These are phyloP conservation scores for Chascanopsetta lugubris DNA, from an alignment of 2,113 vertebrate species.

Conservation along the genomic window DNA sequence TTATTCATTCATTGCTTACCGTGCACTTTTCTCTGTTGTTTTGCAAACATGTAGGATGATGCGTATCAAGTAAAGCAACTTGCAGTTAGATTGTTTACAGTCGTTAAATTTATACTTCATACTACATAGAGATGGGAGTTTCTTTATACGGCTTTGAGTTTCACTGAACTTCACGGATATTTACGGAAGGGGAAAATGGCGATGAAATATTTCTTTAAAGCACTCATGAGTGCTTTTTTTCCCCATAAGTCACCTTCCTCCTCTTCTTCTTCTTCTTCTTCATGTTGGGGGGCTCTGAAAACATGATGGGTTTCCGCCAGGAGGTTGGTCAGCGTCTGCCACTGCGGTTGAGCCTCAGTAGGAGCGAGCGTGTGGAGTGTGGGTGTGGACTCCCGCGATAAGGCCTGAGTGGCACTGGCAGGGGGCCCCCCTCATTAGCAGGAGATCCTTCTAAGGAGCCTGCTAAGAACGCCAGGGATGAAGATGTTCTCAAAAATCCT, in stretches of 20 bases:
- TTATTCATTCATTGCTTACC: slow-evolving; percentile 36
- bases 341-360: slow-evolving; percentile 67
- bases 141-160: slow-evolving; percentile 10
- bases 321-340: slow-evolving; percentile 55
- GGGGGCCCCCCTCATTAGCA: slow-evolving; percentile 37
- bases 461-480: slow-evolving; percentile 14
- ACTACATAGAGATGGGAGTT: neutral
- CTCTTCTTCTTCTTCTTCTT: slow-evolving; percentile 50
- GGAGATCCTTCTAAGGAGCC: slow-evolving; percentile 22
- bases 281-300: slow-evolving; percentile 54
- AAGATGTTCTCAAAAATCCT: slow-evolving; percentile 11
- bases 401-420: slow-evolving; percentile 37
- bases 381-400: slow-evolving; percentile 50
- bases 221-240: slow-evolving; percentile 29
- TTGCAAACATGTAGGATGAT: too few relatives aligned
- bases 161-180: slow-evolving; percentile 22
- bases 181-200: slow-evolving; percentile 3
- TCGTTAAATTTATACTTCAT: neutral
- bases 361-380: slow-evolving; percentile 38
- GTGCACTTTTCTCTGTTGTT: neutral
- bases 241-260: slow-evolving; percentile 49
- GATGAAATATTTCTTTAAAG: slow-evolving; percentile 13
- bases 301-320: slow-evolving; percentile 67
- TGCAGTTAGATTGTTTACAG: neutral
- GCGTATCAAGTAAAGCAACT: too few relatives aligned